Percentiles rank a stretch among this genome's conserved stretches.
Evolutionary conservation across 2,888 invertebrate genomes (phyloP).

Genomic region (Eledona agricola): DNA sequence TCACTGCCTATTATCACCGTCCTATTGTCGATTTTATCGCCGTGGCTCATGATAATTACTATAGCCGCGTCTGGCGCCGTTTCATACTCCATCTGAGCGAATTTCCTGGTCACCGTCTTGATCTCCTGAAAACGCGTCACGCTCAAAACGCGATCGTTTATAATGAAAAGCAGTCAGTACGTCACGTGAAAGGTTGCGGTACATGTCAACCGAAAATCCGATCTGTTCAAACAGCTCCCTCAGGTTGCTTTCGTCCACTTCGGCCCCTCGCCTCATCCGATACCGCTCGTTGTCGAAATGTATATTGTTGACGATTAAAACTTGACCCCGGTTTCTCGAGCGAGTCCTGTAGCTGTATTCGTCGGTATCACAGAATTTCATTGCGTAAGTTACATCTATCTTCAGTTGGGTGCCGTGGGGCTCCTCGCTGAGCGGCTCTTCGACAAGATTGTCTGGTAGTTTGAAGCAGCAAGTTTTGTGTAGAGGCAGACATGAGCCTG

Average conservation of each 20-base stretch:
- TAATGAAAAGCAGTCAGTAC: slow-evolving; percentile 50
- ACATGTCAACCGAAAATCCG: slow-evolving; percentile 65
- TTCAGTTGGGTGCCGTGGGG: slow-evolving; percentile 1
- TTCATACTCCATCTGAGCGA: slow-evolving; percentile 61
- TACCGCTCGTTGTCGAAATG: slow-evolving; percentile 45
- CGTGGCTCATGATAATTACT: slow-evolving; percentile 74
- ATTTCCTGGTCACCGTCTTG: slow-evolving; percentile 45
- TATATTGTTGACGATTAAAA: slow-evolving; percentile 58
- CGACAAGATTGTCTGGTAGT: slow-evolving; percentile 5
- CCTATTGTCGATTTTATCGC: slow-evolving; percentile 62
- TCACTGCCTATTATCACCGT: slow-evolving; percentile 69
- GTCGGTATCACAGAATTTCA: slow-evolving; percentile 26
- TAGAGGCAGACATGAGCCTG: slow-evolving; percentile 1
- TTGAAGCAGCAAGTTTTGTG: slow-evolving; percentile 18
- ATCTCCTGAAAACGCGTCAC: slow-evolving; percentile 42
- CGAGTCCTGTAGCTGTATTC: slow-evolving; percentile 47
- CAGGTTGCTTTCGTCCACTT: slow-evolving; percentile 68
- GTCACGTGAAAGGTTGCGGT: slow-evolving; percentile 61
- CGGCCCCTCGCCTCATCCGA: slow-evolving; percentile 63
- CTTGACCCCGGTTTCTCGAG: slow-evolving; percentile 51
- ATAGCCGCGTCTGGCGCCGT: slow-evolving; percentile 69
- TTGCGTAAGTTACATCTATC: slow-evolving; percentile 27
- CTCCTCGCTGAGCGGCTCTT: background rate
- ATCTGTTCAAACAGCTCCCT: slow-evolving; percentile 68
- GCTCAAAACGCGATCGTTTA: background rate